Evolutionary conservation across 2,113 vertebrate species (phyloP).

Genomic region (Beaufortia kweichowensis): DNA sequence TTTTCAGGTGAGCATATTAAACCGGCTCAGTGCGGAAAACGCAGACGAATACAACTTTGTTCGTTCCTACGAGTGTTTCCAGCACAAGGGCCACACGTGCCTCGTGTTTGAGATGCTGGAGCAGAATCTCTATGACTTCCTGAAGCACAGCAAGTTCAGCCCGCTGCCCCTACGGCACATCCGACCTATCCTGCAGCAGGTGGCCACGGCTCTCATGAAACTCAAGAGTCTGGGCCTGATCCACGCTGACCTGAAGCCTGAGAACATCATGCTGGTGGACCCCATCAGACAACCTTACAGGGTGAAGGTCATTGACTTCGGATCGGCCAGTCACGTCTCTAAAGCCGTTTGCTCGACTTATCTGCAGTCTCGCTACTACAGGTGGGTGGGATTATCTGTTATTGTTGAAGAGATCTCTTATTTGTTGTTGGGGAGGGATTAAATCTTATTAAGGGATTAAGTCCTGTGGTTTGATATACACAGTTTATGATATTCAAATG

Average conservation of each 20-base stretch:
- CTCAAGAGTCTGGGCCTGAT: constrained; percentile 93
- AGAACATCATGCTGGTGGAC: constrained; percentile 98
- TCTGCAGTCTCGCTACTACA: constrained; percentile 95
- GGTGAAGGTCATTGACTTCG: constrained; percentile 98
- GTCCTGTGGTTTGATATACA: too few species aligned
- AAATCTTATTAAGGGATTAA: too few species aligned
- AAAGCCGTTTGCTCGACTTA: constrained; percentile 98
- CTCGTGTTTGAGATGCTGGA: constrained; percentile 99
- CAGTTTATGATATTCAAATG: background rate
- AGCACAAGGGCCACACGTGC: constrained; percentile 98
- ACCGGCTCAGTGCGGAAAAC: constrained; percentile 93
- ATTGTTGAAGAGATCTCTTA: background rate
- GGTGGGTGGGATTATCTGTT: constrained; percentile 65
- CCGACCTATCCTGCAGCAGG: constrained; percentile 91
- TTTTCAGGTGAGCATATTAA: constrained; percentile 90
- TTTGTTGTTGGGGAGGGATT: background rate
- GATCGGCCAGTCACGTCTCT: constrained; percentile 93
- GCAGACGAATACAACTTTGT: constrained; percentile 97
- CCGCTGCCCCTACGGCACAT: constrained; percentile 94
- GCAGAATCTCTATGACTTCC: constrained; percentile 97
- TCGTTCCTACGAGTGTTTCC: constrained; percentile 97
- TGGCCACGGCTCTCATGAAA: constrained; percentile 96
- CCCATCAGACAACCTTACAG: constrained; percentile 91
- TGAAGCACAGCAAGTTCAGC: constrained; percentile 98
- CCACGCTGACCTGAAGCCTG: constrained; percentile 94